Base-by-base conservation (phyloP, 1,140 invertebrate species). In the Pseudachorutes palmiensis region DNA sequence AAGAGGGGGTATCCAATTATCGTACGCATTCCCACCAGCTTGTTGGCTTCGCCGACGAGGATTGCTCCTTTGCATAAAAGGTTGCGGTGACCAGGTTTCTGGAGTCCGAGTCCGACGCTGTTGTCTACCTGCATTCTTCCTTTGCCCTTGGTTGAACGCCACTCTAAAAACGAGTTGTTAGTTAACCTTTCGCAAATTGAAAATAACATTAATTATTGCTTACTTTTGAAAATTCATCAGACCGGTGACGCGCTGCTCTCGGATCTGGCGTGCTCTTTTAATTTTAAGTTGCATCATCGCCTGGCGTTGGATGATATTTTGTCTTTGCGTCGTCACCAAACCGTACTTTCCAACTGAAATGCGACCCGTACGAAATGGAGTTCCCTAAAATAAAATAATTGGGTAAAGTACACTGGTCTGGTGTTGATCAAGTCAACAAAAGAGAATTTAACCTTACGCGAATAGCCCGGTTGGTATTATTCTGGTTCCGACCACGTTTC, bases 231-330 rank as follows among this genome's bases (percentile, higher is more conserved):
- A n/a, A n/a, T n/a, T n/a, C n/a, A n/a, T n/a, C n/a, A n/a, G n/a
- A n/a, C n/a, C n/a, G n/a, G 36, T 41, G 5, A 9, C 36, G 5
- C 19, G 36, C 36, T 41, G 19, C 26, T 62, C 51, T 45, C 70
- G 59, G 24, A 41, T 61, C 24, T 28, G 36, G 30, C 45, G 49
- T 1, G 70, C 70, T 9, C 66, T 36, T 22, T 48, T 49, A 19
- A 71, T 71, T 62, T 68, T 68, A 58, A 65, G 30, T 58, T 68
- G 70, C 30, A 69, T 64, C 3, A 24, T 36, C 9, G 61, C 24
- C n/a, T 60, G 29, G 58, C 48, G 61, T 32, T 31, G 64, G 48
- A 28, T 36, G 36, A 28, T 64, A 51, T 68, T 66, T 19, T 28
- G 41, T 24, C 49, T 68, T 16, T 45, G 49, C 28, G 59, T 45